Evolutionary conservation across 2,113 vertebrate genomes (phyloP), one percentile per base, ranked within the genome.

Genomic region (Platanista minor): DNA sequence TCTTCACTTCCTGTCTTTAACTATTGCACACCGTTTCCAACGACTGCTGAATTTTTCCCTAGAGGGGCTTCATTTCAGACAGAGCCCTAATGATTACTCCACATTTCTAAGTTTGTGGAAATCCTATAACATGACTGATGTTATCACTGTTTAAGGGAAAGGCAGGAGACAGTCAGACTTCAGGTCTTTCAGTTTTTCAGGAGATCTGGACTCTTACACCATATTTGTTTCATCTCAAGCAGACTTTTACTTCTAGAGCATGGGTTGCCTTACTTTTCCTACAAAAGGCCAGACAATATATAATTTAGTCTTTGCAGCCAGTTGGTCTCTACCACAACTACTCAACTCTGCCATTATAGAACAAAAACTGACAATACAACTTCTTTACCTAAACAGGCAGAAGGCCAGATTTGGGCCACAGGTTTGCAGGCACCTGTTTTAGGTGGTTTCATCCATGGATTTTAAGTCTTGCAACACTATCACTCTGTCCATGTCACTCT

Each of bases 1-100:
- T 92, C 61, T 84, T 95, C 74, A 81, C 72, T 93, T 83, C 21
- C 62, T 85, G 27, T 94, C 80, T 97, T 69, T 93, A 97, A 95
- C 85, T 95, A 91, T n/a, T 95, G 41, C 59, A 95, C 33, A 92
- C 78, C 0, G 1, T 25, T 94, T 78, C 62, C 46, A 96, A 89
- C 52, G 96, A 86, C 91, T 93, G 78, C 61, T 93, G 33, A 84
- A 71, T 78, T 83, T 91, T 89, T 80, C 67, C 94, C 95, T 14
- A 18, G 61, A 75, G 86, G 52, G 33, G 6, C 25, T 91, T 94
- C 41, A 82, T 87, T 88, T 93, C 91, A 95, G 84, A 71, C 25
- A 72, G 46, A 91, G 67, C 31, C 27, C 49, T 77, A 88, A 59
- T 52, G 41, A 94, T 94, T 43, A 57, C 10, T 62, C 74, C 18